These are phyloP conservation scores for Rhinophrynus dorsalis DNA, from an alignment of 2,797 vertebrate genomes.

Conservation along the genomic window DNA sequence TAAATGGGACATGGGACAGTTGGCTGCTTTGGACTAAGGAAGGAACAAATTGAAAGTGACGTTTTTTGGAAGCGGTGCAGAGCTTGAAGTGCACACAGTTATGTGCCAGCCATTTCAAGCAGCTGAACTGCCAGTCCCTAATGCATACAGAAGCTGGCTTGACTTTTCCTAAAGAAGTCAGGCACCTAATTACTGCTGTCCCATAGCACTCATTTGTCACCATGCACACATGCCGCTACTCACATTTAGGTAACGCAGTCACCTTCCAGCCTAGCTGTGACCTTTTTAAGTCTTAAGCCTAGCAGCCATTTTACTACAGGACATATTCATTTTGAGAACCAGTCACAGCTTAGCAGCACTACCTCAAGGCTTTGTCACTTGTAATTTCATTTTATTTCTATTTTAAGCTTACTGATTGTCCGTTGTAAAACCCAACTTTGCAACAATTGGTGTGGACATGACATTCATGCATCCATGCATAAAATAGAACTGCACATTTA, in stretches of 20 bases:
- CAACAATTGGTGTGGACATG: neutral
- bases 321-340: neutral
- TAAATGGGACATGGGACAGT: no score
- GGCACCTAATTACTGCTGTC: conserved; percentile 50
- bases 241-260: conserved; percentile 29
- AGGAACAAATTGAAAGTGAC: conserved; percentile 60
- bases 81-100: conserved; percentile 51
- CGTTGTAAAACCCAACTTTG: neutral
- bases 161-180: conserved; percentile 49
- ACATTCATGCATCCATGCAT: neutral
- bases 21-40: no score
- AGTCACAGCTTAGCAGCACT: neutral
- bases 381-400: conserved; percentile 11
- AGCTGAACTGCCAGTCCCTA: conserved; percentile 42
- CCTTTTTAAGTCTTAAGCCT: conserved; percentile 8
- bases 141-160: conserved; percentile 48
- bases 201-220: conserved; percentile 46
- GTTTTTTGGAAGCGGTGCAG: conserved; percentile 49
- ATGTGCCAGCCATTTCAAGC: conserved; percentile 49
- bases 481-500: no score
- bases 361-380: neutral
- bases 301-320: conserved; percentile 19
- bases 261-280: conserved; percentile 45
- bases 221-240: conserved; percentile 18
- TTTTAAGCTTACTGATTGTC: neutral